Conservation (phyloP, 2,113 vertebrate species). For the Dolichallabes microphthalmus region DNA sequence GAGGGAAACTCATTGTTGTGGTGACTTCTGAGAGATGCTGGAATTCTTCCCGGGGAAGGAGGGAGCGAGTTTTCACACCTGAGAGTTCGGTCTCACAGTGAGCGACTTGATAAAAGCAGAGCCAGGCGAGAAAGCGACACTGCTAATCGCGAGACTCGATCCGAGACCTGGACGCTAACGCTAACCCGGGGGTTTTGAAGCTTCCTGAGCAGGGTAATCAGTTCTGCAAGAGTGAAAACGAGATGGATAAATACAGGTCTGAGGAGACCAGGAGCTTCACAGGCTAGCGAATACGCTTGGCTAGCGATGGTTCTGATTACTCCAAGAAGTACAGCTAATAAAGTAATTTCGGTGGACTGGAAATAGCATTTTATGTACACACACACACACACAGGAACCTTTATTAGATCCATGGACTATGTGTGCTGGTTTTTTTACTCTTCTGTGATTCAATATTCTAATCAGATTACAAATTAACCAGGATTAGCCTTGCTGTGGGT, state of each 20-base stretch:
- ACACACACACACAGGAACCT: neutral
- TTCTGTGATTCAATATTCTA: neutral
- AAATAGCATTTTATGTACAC: neutral
- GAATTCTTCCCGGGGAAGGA: slow-evolving; percentile 29
- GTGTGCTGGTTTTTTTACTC: neutral
- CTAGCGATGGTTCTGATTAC: slow-evolving; percentile 4
- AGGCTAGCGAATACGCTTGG: neutral
- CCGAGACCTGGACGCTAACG: neutral
- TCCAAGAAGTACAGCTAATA: slow-evolving; percentile 1
- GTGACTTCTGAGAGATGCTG: slow-evolving; percentile 25
- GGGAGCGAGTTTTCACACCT: slow-evolving; percentile 36
- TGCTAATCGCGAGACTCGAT: slow-evolving; percentile 16
- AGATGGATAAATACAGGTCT: neutral
- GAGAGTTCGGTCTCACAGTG: slow-evolving; percentile 2
- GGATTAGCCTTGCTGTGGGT: slow-evolving; percentile 15
- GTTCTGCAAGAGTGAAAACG: slow-evolving; percentile 20
- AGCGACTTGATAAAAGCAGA: neutral
- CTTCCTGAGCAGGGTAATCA: neutral
- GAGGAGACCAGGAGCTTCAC: neutral
- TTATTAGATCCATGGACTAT: neutral
- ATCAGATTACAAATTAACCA: slow-evolving; percentile 28
- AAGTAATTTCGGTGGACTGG: neutral
- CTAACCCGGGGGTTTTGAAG: neutral
- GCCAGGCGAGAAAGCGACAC: slow-evolving; percentile 12
- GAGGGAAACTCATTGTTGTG: slow-evolving; percentile 37